These are phyloP conservation scores for Entosphenus tridentatus DNA, from an alignment of 2,113 vertebrate genomes.

Conservation along the genomic window DNA sequence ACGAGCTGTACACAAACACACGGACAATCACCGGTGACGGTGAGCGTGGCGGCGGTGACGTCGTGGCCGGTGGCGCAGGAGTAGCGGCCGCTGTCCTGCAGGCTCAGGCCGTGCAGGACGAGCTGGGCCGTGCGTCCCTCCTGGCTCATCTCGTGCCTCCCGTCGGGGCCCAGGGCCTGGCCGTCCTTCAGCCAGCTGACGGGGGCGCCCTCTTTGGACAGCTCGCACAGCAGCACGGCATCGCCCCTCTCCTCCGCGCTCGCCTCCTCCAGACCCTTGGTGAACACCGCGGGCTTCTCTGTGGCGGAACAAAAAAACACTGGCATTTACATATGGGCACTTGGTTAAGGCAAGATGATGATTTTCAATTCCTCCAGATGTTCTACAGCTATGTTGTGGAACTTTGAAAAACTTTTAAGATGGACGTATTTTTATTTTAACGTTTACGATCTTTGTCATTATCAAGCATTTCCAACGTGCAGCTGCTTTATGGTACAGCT, in stretches of 20 bases:
- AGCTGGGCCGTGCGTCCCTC: slow-evolving; percentile 18
- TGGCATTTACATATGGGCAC: too few species aligned
- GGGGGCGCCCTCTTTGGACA: slow-evolving; percentile 7
- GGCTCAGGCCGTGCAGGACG: neutral
- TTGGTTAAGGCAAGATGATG: too few species aligned
- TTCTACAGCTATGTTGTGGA: too few species aligned
- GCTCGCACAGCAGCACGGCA: neutral
- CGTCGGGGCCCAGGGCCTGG: slow-evolving; percentile 19
- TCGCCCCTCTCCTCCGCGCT: slow-evolving; percentile 8
- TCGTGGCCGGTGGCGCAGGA: neutral
- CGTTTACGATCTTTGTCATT: too few species aligned
- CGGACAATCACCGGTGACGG: neutral
- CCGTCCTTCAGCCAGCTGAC: slow-evolving; percentile 13
- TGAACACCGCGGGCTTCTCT: neutral
- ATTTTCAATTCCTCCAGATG: too few species aligned
- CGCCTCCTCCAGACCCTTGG: slow-evolving; percentile 1
- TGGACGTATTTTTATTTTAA: too few species aligned
- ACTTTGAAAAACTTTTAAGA: too few species aligned
- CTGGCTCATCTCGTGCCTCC: slow-evolving; percentile 39
- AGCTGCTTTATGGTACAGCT: too few species aligned
- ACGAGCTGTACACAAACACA: too few species aligned
- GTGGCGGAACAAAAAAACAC: neutral
- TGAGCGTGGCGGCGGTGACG: neutral
- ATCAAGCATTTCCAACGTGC: too few species aligned
- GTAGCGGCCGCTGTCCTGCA: neutral